Evolutionary conservation across 2,888 invertebrate species (phyloP).

Genomic region (Drosophila acutilabella): DNA sequence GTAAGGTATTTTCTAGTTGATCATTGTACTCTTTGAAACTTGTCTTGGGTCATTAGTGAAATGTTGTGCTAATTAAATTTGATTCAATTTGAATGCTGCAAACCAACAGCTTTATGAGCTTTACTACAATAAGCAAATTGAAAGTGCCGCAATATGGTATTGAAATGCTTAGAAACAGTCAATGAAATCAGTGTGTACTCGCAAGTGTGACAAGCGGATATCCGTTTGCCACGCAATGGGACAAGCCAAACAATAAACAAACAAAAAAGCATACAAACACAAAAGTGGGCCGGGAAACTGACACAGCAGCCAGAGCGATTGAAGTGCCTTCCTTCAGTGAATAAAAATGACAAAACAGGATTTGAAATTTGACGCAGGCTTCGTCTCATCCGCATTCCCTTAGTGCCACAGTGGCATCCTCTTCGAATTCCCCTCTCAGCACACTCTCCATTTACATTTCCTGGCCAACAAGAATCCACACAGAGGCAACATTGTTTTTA

Average conservation of each 20-base stretch:
- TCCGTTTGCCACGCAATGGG: slow-evolving; percentile 67
- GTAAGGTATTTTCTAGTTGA: background rate
- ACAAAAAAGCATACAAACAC: slow-evolving; percentile 16
- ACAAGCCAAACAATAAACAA: slow-evolving; percentile 53
- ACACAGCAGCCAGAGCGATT: slow-evolving; percentile 18
- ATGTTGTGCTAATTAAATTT: slow-evolving; percentile 54
- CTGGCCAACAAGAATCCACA: slow-evolving; percentile 46
- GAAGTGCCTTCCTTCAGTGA: slow-evolving; percentile 34
- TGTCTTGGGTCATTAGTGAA: slow-evolving; percentile 29
- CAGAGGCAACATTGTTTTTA: slow-evolving; percentile 76
- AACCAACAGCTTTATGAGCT: slow-evolving; percentile 25
- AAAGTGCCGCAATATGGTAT: slow-evolving; percentile 19
- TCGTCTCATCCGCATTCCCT: slow-evolving; percentile 3
- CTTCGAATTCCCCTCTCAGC: background rate
- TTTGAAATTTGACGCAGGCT: slow-evolving; percentile 66
- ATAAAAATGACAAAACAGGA: slow-evolving; percentile 72
- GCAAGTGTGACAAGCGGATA: slow-evolving; percentile 73
- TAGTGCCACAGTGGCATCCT: background rate
- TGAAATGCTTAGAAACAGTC: slow-evolving; percentile 48
- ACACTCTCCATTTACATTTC: slow-evolving; percentile 16
- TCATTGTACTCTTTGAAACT: background rate
- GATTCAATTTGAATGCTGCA: slow-evolving; percentile 49
- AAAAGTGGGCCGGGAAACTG: slow-evolving; percentile 32
- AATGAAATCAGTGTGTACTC: slow-evolving; percentile 30
- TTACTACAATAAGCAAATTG: slow-evolving; percentile 29